Conservation (phyloP, 2,113 vertebrate species). For the Pelobates fuscus region DNA sequence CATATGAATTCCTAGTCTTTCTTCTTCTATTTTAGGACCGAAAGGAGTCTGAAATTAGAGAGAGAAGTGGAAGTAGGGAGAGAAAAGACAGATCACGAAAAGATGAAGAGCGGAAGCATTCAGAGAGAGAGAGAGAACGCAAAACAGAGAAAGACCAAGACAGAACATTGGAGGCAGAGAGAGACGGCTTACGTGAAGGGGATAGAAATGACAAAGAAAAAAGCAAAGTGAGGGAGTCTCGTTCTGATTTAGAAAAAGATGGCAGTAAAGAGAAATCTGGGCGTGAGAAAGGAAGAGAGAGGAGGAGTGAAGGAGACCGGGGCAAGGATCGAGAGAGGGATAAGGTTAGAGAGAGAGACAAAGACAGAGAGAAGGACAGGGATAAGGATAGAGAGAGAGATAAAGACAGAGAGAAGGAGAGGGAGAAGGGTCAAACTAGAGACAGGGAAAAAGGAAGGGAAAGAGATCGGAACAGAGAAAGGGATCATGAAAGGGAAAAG, state of each 20-base stretch:
- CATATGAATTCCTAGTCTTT: neutral
- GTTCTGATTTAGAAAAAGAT: constrained; percentile 57
- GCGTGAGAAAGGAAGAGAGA: constrained; percentile 49
- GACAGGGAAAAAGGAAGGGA: constrained; percentile 49
- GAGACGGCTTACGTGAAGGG: constrained; percentile 52
- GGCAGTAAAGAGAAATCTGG: constrained; percentile 54
- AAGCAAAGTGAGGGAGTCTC: constrained; percentile 45
- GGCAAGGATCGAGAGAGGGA: constrained; percentile 66
- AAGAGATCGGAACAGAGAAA: constrained; percentile 51
- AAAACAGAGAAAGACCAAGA: constrained; percentile 53
- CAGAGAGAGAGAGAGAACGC: constrained; percentile 69
- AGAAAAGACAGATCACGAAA: constrained; percentile 72
- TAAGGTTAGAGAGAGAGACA: constrained; percentile 55
- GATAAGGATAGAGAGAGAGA: constrained; percentile 64
- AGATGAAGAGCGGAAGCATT: constrained; percentile 68
- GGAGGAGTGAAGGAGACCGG: constrained; percentile 56
- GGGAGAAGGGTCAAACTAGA: constrained; percentile 59
- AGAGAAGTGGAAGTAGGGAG: constrained; percentile 72
- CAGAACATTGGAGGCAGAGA: constrained; percentile 51
- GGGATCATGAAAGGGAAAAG: constrained; percentile 56
- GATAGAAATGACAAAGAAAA: constrained; percentile 63
- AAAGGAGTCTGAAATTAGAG: constrained; percentile 70
- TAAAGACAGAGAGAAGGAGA: constrained; percentile 59
- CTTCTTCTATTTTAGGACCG: constrained; percentile 66
- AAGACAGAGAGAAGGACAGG: constrained; percentile 65